phyloP scores from a whole-genome alignment of 1,140 invertebrate genomes.

The Nautilus pompilius region DNA sequence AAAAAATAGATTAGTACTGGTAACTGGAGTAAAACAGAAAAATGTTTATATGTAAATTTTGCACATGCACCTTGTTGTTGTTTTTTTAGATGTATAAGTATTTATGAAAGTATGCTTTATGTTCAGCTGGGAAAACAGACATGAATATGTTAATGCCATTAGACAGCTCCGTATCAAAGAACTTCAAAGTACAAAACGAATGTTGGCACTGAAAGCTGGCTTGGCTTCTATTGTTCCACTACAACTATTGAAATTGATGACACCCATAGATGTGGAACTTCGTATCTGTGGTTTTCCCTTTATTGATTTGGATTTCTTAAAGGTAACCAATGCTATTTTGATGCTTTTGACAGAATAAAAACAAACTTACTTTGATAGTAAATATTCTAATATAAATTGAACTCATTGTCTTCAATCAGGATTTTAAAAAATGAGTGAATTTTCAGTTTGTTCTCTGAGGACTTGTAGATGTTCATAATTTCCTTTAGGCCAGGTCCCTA shows the following conservation, averaged over 20 bases:
- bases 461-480: too few species aligned
- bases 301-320: slow-evolving; percentile 52
- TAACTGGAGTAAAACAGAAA: too few species aligned
- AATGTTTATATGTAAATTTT: too few species aligned
- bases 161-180: slow-evolving; percentile 44
- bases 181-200: slow-evolving; percentile 31
- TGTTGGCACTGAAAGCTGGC: slow-evolving; percentile 42
- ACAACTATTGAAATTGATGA: slow-evolving; percentile 45
- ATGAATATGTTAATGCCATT: slow-evolving; percentile 48
- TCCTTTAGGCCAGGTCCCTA: too few species aligned
- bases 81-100: background rate
- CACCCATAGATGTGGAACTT: slow-evolving; percentile 48
- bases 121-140: slow-evolving; percentile 46
- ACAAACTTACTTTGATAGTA: too few species aligned
- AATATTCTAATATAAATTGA: too few species aligned
- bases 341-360: background rate
- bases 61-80: background rate
- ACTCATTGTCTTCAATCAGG: background rate
- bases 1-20: background rate
- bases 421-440: too few species aligned
- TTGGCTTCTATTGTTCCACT: slow-evolving; percentile 50
- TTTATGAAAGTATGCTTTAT: background rate
- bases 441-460: too few species aligned
- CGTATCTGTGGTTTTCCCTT: slow-evolving; percentile 51
- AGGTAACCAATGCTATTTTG: slow-evolving; percentile 30